phyloP scores from a whole-genome alignment of 2,797 vertebrate genomes.

The Sebastes dallii region DNA sequence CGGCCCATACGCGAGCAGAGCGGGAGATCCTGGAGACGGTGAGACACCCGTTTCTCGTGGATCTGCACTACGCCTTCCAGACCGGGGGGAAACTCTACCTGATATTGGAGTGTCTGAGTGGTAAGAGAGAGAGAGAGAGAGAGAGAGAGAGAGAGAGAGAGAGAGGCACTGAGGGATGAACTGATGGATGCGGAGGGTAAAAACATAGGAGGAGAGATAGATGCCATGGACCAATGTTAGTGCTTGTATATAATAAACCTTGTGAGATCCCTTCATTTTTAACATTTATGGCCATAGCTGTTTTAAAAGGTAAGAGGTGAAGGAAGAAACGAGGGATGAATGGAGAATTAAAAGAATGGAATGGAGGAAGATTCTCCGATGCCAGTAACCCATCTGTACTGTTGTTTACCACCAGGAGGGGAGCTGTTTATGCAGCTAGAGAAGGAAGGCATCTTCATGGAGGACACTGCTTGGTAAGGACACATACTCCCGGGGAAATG shows the following conservation, averaged over 20 bases:
- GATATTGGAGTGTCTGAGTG: slow-evolving; percentile 93
- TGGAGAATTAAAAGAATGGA: neutral
- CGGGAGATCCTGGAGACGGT: slow-evolving; percentile 92
- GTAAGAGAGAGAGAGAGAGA: slow-evolving; percentile 70
- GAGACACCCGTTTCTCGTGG: slow-evolving; percentile 94
- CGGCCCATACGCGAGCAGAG: slow-evolving; percentile 90
- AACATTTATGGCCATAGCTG: neutral
- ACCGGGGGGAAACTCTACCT: slow-evolving; percentile 95
- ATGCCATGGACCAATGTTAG: neutral
- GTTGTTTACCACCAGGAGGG: slow-evolving; percentile 81
- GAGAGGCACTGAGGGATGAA: neutral
- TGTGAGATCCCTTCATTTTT: neutral
- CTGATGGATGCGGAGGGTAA: neutral
- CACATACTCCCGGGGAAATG: neutral
- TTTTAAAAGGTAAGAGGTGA: neutral
- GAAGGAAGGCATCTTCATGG: slow-evolving; percentile 94
- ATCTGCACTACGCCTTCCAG: slow-evolving; percentile 94
- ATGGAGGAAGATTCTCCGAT: neutral
- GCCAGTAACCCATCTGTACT: neutral
- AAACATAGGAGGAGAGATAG: neutral
- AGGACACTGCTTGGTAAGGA: slow-evolving; percentile 91
- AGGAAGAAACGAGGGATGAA: neutral
- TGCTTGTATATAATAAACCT: neutral
- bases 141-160: slow-evolving; percentile 44
- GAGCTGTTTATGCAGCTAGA: slow-evolving; percentile 94